Evolutionary conservation across 2,113 vertebrate species (phyloP).

Genomic region (Hemicordylus capensis): DNA sequence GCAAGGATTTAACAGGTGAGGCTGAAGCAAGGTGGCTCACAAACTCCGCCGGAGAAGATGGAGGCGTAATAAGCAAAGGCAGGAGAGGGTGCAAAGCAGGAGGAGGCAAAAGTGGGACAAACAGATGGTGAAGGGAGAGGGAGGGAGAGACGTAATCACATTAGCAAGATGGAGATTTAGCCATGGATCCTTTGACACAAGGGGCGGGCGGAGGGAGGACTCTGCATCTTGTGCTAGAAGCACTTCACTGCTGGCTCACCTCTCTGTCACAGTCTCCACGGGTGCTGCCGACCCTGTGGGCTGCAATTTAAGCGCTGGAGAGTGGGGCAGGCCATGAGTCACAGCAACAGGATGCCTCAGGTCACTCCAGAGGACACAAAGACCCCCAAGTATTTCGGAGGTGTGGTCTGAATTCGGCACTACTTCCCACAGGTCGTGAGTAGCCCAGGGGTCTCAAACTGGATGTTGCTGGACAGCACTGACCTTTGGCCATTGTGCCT

Average conservation of each 20-base stretch:
- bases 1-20: not conserved
- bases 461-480: no score
- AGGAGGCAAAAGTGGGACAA: not conserved
- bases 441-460: no score
- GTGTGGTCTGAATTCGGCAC: not conserved
- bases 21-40: not conserved
- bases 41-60: not conserved
- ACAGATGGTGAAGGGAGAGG: rapidly evolving
- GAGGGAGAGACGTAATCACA: not conserved
- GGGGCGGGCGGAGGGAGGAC: not conserved
- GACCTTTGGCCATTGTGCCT: no score
- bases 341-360: not conserved
- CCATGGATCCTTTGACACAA: not conserved
- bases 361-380: not conserved
- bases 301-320: not conserved
- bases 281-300: no score
- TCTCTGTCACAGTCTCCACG: not conserved
- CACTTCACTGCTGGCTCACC: not conserved
- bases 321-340: not conserved
- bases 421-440: not conserved
- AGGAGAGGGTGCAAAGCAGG: not conserved
- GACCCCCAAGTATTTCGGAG: not conserved
- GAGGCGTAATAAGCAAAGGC: not conserved
- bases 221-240: not conserved
- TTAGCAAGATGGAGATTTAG: not conserved